Conservation (phyloP, 2,797 vertebrate genomes). For the Notoglanidium macrostoma region DNA sequence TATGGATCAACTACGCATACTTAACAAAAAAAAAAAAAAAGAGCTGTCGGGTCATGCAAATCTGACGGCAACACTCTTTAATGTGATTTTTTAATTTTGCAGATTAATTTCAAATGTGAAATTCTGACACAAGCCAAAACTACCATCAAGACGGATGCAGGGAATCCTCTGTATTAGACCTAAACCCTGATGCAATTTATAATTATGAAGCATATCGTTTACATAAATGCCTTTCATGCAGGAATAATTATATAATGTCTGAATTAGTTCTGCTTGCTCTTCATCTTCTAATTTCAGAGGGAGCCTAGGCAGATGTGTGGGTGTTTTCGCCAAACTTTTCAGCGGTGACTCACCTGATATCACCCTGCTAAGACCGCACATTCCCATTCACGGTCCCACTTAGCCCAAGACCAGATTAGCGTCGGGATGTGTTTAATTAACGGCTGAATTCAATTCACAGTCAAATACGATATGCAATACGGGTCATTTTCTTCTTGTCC, state of each 20-base stretch:
- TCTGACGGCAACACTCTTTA: not conserved
- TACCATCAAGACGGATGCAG: not conserved
- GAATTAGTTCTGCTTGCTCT: constrained; percentile 12
- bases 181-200: not conserved
- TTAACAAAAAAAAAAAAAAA: not conserved
- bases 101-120: not conserved
- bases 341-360: constrained; percentile 27
- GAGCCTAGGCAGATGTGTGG: not conserved
- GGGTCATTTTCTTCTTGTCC: not conserved
- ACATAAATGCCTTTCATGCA: not conserved
- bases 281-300: constrained; percentile 16
- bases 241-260: constrained; percentile 9
- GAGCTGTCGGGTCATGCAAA: not conserved
- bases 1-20: no score
- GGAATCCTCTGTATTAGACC: not conserved
- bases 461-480: not conserved
- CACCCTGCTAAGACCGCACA: not conserved
- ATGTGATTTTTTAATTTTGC: not conserved
- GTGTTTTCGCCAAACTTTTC: constrained; percentile 3
- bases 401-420: not conserved
- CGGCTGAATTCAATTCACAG: constrained; percentile 36
- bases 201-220: not conserved
- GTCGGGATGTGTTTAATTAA: constrained; percentile 29
- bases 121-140: not conserved
- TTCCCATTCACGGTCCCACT: not conserved